Evolutionary conservation across 2,113 vertebrate genomes (phyloP), one percentile per base, ranked within the genome.

Genomic region (Numenius arquata): DNA sequence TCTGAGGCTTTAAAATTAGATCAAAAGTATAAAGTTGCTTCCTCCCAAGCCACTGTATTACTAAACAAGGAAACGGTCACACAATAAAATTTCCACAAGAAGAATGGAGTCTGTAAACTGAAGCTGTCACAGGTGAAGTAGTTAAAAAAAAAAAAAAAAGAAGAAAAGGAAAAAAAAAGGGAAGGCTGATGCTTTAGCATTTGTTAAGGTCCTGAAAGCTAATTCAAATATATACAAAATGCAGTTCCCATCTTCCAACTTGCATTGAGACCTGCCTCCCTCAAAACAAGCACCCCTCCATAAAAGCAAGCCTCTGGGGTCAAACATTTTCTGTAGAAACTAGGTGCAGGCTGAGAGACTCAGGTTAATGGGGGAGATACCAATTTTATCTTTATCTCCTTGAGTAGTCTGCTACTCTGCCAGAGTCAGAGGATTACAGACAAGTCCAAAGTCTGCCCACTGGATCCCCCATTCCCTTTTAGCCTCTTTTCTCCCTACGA

Each of bases 11-110:
- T 89, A 93, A 96, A 96, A 95, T 93, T 84, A 94, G 82, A 97
- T 92, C 82, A 79, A 89, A 95, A 94, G 91, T 93, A 95, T 96
- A 94, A 95, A 97, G 94, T 89, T 92, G 93, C 95, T 96, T 95
- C 91, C 93, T 96, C 87, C 66, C 86, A 78, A 87, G 92, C 92
- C 82, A 96, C 89, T 91, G 80, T 79, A 95, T 95, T 93, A 76
- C 81, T 90, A 91, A 95, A 96, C 94, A 95, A 96, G 92, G 95
- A 95, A 96, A 95, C 8, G 13, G 90, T 91, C 90, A 75, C 86
- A 96, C 90, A 93, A 89, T 91, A 94, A 96, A 94, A 95, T 95
- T 96, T 91, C 84, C 84, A 92, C 84, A 45, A 93, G 84, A 96
- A 92, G 63, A 95, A 94, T 93, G 67, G 85, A 75, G 61, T 61